phyloP scores from a whole-genome alignment of 2,888 invertebrate species.

The Synergus laeviventris region DNA sequence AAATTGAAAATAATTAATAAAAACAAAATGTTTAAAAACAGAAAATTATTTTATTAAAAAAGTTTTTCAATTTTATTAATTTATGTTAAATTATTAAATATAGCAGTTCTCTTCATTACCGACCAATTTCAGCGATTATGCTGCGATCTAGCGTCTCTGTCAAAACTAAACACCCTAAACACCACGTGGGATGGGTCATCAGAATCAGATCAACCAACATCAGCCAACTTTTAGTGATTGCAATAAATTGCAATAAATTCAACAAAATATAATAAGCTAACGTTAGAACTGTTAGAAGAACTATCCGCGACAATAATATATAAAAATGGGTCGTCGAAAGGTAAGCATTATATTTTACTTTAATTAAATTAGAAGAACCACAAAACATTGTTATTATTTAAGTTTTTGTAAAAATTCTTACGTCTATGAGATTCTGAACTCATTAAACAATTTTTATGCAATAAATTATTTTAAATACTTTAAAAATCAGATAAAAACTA shows the following conservation, averaged over 20 bases:
- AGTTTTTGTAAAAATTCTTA: neutral
- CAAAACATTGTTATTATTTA: neutral
- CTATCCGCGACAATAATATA: neutral
- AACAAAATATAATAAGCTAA: neutral
- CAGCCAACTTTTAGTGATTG: too few species aligned
- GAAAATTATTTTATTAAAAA: too few species aligned
- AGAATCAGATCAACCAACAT: too few species aligned
- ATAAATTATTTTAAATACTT: too few species aligned
- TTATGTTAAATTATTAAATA: too few species aligned
- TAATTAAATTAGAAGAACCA: neutral
- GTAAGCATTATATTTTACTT: conserved; percentile 38
- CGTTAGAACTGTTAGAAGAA: neutral
- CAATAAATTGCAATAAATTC: too few species aligned
- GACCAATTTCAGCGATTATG: neutral
- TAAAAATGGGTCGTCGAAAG: conserved; percentile 51
- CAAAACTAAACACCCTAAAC: neutral
- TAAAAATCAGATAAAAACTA: too few species aligned
- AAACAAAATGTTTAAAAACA: too few species aligned
- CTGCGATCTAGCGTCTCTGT: neutral
- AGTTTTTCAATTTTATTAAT: too few species aligned
- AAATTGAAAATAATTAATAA: too few species aligned
- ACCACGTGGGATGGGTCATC: conserved; percentile 7
- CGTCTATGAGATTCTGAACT: neutral
- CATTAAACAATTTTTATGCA: neutral
- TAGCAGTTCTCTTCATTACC: neutral